Evolutionary conservation across 1,140 invertebrate species (phyloP), one percentile per base, ranked within the genome.

Genomic region (Trachelipus rathkii): DNA sequence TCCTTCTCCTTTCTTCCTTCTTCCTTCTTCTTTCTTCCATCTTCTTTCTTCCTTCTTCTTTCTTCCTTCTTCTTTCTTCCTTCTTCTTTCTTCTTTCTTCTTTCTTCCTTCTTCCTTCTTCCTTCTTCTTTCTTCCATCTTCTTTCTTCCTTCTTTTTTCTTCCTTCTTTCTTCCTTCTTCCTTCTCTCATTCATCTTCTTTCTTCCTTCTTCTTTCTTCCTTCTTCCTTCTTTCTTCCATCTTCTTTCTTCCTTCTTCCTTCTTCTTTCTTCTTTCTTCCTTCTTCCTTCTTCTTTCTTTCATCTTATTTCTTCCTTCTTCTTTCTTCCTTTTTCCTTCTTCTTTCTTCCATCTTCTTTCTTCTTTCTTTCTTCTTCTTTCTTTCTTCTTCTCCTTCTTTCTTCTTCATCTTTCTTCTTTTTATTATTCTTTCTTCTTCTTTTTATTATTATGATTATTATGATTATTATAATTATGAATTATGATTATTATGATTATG

Each of bases 11-110:
- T n/a, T 10, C 50, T n/a, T 10, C 50, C 50, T n/a, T n/a, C n/a
- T 53, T n/a, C n/a, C 50, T n/a, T n/a, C n/a, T n/a, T n/a, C n/a
- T n/a, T n/a, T n/a, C n/a, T n/a, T n/a, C n/a, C n/a, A n/a, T n/a
- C n/a, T 53, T 53, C 50, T n/a, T 53, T n/a, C n/a, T n/a, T 53
- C 50, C 10, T 53, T n/a, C n/a, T n/a, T 53, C 50, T 53, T n/a
- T 53, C 50, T 53, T n/a, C n/a, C 50, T 53, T n/a, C n/a, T n/a
- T 53, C 50, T 53, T n/a, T 53, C 50, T 53, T n/a, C n/a, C 50
- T 53, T n/a, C n/a, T n/a, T 53, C 50, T 53, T n/a, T 53, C 50
- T 53, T n/a, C n/a, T n/a, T 53, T n/a, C n/a, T n/a, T 53, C 50
- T 53, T n/a, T 53, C 50, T 53, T n/a, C n/a, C 50, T 53, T n/a